Base-by-base conservation (phyloP, 2,888 invertebrate species). In the Tetheella fluctuosa region DNA sequence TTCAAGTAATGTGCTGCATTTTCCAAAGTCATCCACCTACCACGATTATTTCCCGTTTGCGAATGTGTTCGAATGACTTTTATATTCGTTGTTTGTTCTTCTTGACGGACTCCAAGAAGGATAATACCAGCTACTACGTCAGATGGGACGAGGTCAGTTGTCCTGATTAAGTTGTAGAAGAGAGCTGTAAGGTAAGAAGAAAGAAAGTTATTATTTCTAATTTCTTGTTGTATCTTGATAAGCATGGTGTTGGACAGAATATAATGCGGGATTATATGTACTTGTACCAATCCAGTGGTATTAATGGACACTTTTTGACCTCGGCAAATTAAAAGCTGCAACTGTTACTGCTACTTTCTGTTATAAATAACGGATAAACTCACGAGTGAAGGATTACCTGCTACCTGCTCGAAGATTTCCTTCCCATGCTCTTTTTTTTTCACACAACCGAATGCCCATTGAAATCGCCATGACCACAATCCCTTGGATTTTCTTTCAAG, bases 101-200 rank as follows among this genome's bases (percentile, higher is more conserved):
- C 96, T 80, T 96, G 96, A 59, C 96, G 94, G 4, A 97, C 95
- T 70, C 96, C 94, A 7, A 98, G 94, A 17, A 98, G 94, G 23
- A 98, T 95, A 75, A 97, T 95, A 13, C 98, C 98, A 12, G 98
- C 98, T 60, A 97, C 95, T 17, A 98, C 95, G 85, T 98, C 98
- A 0, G 97, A 97, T 0, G 97, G 96, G 0, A 98, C 98, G 52
- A 98, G 89, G 86, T 98, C 97, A 7, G 97, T 96, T 67, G 97
- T 97, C 76, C 97, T 94, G 86, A 97, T 97, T 64, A 97, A 93
- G 2, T 96, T 95, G 77, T 96, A 96, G 65, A 97, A 93, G 8
- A 97, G 89, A 68, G 95, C 95, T 94, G 93, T 56, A 83, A 94
- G 23, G 48, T 57, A 23, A 34, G 25, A 6, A 25, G 2, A 25